Percentiles rank a stretch among this genome's conserved stretches.
phyloP scores from a whole-genome alignment of 2,797 vertebrate genomes.

The Molossus alvarezi region DNA sequence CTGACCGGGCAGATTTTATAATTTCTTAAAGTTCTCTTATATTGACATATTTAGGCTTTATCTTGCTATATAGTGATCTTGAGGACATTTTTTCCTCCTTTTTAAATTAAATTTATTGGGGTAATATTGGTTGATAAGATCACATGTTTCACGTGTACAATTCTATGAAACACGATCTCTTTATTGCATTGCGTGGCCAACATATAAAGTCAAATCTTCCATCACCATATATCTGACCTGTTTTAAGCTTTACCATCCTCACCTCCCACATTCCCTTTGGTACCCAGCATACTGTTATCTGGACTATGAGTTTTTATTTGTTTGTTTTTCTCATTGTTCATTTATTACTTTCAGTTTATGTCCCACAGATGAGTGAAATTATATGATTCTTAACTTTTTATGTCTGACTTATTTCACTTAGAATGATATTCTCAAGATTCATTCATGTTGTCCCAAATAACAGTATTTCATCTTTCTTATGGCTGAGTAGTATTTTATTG shows the following conservation, averaged over 20 bases:
- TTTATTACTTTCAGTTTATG: not conserved
- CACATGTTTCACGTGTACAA: not conserved
- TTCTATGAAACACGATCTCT: not conserved
- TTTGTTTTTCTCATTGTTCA: too few species aligned
- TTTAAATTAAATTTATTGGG: not conserved
- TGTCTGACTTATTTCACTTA: not conserved
- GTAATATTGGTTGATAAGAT: not conserved
- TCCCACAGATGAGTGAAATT: not conserved
- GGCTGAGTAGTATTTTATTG: not conserved
- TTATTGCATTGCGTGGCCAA: not conserved
- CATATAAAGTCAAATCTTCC: not conserved
- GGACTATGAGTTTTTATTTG: not conserved
- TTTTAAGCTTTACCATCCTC: not conserved
- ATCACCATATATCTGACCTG: not conserved
- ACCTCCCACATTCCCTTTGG: not conserved
- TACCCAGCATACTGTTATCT: not conserved
- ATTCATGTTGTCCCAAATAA: not conserved
- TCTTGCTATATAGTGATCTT: not conserved
- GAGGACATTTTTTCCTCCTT: not conserved
- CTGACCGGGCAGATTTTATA: not conserved
- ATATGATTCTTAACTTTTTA: not conserved
- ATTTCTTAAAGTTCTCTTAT: not conserved
- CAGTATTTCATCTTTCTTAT: not conserved
- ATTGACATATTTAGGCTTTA: not conserved
- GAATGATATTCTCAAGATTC: not conserved